Percentiles rank a stretch among this genome's conserved stretches.
Evolutionary conservation across 2,113 vertebrate genomes (phyloP).

Genomic region (Pristiophorus japonicus): DNA sequence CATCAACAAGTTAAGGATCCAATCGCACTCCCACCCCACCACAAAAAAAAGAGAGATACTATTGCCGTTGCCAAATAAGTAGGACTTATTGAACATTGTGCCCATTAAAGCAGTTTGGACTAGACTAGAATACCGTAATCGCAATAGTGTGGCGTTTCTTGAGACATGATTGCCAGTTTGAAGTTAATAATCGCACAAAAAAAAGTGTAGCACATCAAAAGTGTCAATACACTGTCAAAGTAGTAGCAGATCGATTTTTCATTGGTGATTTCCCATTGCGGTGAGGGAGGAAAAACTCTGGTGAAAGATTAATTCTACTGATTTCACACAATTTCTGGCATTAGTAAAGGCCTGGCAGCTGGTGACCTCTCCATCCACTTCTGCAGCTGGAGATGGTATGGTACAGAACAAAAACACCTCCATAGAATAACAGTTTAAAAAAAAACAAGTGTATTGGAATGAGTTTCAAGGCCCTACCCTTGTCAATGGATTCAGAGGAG

Average conservation of each 20-base stretch:
- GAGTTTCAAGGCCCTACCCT: background rate
- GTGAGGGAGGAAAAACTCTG: background rate
- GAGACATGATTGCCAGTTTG: background rate
- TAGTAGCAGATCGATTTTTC: background rate
- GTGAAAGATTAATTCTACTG: background rate
- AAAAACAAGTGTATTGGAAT: background rate
- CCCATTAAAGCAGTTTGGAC: background rate
- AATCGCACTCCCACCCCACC: background rate
- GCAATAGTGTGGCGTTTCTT: background rate
- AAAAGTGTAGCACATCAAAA: background rate
- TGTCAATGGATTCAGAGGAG: background rate
- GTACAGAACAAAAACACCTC: background rate
- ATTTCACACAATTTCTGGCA: background rate
- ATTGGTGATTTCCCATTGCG: background rate
- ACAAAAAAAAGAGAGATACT: background rate
- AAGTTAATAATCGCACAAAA: background rate
- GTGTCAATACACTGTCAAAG: background rate
- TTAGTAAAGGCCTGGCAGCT: conserved; percentile 6
- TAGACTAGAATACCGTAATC: background rate
- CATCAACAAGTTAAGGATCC: background rate
- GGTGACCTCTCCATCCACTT: background rate
- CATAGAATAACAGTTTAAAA: background rate
- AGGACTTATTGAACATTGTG: conserved; percentile 4
- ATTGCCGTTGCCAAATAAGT: background rate
- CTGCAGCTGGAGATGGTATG: background rate